Conservation (phyloP, 2,113 vertebrate species). For the Tragulus kanchil region DNA sequence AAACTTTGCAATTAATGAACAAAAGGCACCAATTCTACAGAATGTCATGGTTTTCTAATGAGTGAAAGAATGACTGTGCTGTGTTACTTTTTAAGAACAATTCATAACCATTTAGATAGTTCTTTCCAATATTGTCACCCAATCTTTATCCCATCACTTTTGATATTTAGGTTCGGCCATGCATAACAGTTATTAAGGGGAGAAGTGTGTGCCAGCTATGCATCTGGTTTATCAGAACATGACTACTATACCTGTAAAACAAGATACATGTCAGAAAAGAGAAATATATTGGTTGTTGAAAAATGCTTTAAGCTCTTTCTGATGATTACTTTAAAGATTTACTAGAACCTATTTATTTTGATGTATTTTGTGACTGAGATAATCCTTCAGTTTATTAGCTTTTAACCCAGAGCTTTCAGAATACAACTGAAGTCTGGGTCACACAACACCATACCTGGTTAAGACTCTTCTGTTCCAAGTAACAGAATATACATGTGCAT, state of each 20-base stretch:
- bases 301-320: neutral
- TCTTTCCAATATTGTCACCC: neutral
- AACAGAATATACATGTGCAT: neutral
- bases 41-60: neutral
- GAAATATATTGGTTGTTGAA: neutral
- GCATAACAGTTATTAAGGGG: constrained; percentile 36
- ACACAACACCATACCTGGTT: neutral
- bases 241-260: neutral
- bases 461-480: neutral
- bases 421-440: neutral
- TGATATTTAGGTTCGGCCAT: constrained; percentile 55
- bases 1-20: neutral
- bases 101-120: constrained; percentile 28
- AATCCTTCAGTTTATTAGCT: neutral
- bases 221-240: neutral
- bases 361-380: neutral
- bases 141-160: constrained; percentile 17
- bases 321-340: neutral
- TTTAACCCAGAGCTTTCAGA: neutral
- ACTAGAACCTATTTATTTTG: neutral
- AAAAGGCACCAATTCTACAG: neutral
- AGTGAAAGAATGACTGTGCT: neutral
- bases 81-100: constrained; percentile 15
- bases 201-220: neutral
- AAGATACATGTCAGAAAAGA: neutral